Base-by-base conservation (phyloP, 2,113 vertebrate genomes). In the Tenrec ecaudatus region DNA sequence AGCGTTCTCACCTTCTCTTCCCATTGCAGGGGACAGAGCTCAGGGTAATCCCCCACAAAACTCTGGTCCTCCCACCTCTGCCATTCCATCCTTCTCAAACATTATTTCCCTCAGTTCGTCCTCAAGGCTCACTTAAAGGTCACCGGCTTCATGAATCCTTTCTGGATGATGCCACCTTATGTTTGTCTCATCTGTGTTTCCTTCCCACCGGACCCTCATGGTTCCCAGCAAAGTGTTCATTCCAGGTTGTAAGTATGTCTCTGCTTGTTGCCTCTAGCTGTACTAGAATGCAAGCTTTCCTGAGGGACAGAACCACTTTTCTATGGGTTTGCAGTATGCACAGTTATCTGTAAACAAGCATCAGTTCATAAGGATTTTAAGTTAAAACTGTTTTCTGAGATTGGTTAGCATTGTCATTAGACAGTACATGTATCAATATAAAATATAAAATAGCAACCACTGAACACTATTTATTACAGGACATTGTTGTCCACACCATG, bases 181-280 rank as follows among this genome's bases (percentile, higher is more conserved):
- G 68, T 9, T 11, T 53, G n/a, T 27, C 1, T 17, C 84, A 64
- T 2, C 9, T 43, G 4, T 16, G 12, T 27, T 23, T 27, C 15
- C 9, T 31, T 36, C 36, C 47, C 36, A 4, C 1, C 1, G 38
- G 23, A 31, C 1, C 3, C 9, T 16, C 0, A 6, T 43, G 40
- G 31, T 78, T 33, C 12, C 40, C 20, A 17, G 27, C 40, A 8
- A 2, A 9, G 68, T 79, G 10, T 15, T 64, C 4, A 25, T 31
- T 20, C 2, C 15, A 22, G 12, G 43, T 27, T 33, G 6, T 33
- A 25, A 33, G 19, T 25, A 3, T 17, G 25, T 8, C 19, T 1
- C 11, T 85, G 38, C 0, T 69, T 81, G 6, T 1, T 36, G 20
- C 31, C 36, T 31, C 0, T 38, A 11, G 62, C 58, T 31, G 16